A percentile compares a stretch with the other conserved stretches of the same genome.
These are phyloP conservation scores for Elgonia sp. DNA, from an alignment of 2,888 invertebrate species.

Conservation along the genomic window DNA sequence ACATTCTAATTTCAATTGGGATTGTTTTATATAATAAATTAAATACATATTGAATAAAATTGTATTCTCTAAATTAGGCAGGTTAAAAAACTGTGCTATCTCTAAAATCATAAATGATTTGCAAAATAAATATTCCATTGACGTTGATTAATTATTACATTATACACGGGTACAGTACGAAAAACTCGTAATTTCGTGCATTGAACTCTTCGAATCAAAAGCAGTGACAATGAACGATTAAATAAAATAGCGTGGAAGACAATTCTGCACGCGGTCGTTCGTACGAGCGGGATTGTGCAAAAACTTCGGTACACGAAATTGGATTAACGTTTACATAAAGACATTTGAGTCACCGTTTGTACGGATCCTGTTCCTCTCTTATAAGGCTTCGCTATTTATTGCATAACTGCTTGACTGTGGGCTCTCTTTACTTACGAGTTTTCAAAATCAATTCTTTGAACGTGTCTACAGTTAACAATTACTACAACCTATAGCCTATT, in stretches of 20 bases:
- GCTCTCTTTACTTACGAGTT: slow-evolving; percentile 34
- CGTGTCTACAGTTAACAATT: slow-evolving; percentile 18
- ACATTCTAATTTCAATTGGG: too few species aligned
- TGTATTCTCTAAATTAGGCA: too few species aligned
- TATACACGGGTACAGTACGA: too few species aligned
- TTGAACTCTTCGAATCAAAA: slow-evolving; percentile 6
- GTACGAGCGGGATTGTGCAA: slow-evolving; percentile 34
- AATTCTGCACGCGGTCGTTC: slow-evolving; percentile 29
- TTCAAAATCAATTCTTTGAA: slow-evolving; percentile 56
- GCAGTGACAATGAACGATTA: slow-evolving; percentile 20
- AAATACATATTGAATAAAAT: too few species aligned
- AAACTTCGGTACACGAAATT: slow-evolving; percentile 76
- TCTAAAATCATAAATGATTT: too few species aligned
- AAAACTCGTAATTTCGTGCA: not conserved
- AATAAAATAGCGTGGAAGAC: slow-evolving; percentile 31
- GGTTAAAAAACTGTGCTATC: too few species aligned
- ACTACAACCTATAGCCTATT: not conserved
- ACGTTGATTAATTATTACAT: too few species aligned
- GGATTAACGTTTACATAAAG: slow-evolving; percentile 84
- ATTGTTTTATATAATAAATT: too few species aligned
- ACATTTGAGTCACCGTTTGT: slow-evolving; percentile 80
- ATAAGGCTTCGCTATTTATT: slow-evolving; percentile 81
- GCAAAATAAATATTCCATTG: too few species aligned
- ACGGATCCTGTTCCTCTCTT: slow-evolving; percentile 76
- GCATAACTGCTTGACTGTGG: slow-evolving; percentile 69